These are phyloP conservation scores for Anoura caudifer DNA, from an alignment of 2,113 vertebrate genomes.

Conservation along the genomic window DNA sequence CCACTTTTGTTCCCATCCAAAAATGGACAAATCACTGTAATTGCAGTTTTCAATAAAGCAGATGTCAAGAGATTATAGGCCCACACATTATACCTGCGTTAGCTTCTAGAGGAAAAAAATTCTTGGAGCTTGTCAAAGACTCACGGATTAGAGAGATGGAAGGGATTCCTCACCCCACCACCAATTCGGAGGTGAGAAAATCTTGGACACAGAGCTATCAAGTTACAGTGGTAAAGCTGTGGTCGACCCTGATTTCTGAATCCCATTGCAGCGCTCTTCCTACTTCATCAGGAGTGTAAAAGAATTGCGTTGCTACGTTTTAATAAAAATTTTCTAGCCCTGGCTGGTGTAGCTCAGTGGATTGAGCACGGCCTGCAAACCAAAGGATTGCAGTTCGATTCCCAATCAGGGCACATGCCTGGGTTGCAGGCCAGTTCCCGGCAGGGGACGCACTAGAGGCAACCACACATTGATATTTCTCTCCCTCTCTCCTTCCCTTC, in stretches of 20 bases:
- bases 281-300: not conserved
- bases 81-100: constrained; percentile 27
- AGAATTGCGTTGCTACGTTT: not conserved
- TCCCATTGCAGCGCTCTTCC: not conserved
- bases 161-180: not conserved
- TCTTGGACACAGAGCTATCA: not conserved
- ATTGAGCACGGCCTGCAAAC: too few relatives aligned
- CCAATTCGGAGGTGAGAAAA: not conserved
- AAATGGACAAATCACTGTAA: constrained; percentile 59
- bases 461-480: too few relatives aligned
- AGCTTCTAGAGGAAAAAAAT: constrained; percentile 10
- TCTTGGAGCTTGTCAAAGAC: constrained; percentile 44
- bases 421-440: too few relatives aligned
- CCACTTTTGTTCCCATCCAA: constrained; percentile 21
- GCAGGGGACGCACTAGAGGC: too few relatives aligned
- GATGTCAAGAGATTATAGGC: constrained; percentile 36
- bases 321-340: not conserved
- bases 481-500: too few relatives aligned
- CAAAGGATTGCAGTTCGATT: too few relatives aligned
- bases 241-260: not conserved
- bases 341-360: too few relatives aligned
- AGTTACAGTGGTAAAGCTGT: not conserved
- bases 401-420: too few relatives aligned
- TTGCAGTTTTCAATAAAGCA: constrained; percentile 42
- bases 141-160: not conserved